These are phyloP conservation scores for Atta texana DNA, from an alignment of 1,140 invertebrate species.

Conservation along the genomic window DNA sequence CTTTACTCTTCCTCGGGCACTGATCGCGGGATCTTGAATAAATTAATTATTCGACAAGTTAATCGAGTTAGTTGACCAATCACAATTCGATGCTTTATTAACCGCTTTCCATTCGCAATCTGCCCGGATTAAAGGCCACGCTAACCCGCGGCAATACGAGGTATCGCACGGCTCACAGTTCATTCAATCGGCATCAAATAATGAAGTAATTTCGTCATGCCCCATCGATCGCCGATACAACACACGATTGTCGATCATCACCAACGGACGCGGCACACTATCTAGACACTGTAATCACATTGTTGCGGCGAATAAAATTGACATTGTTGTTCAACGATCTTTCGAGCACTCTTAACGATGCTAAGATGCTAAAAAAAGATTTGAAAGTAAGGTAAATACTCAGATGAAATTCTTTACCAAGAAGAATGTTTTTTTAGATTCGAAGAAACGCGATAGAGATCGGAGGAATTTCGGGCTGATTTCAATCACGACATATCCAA, in stretches of 20 bases:
- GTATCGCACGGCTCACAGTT: slow-evolving; percentile 12
- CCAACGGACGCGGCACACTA: not conserved
- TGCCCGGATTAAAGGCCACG: slow-evolving; percentile 15
- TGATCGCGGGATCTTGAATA: slow-evolving; percentile 78
- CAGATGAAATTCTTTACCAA: not conserved
- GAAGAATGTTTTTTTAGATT: not conserved
- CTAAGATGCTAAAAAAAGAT: not conserved
- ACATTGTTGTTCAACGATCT: not conserved
- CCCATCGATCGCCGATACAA: slow-evolving; percentile 13
- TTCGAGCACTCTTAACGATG: not conserved
- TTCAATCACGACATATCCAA: slow-evolving; percentile 49
- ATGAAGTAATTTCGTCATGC: slow-evolving; percentile 44
- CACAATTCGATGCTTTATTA: slow-evolving; percentile 73
- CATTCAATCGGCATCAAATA: slow-evolving; percentile 38
- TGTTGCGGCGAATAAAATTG: slow-evolving; percentile 1
- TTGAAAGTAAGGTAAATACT: not conserved
- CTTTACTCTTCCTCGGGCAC: slow-evolving; percentile 25
- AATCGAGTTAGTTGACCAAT: slow-evolving; percentile 78
- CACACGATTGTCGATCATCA: slow-evolving; percentile 32
- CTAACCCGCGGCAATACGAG: slow-evolving; percentile 7
- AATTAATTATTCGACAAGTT: slow-evolving; percentile 79
- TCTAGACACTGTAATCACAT: not conserved
- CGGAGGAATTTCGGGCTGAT: slow-evolving; percentile 27
- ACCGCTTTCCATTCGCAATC: slow-evolving; percentile 29
- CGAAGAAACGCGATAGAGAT: slow-evolving; percentile 33